Conservation (phyloP, 2,113 vertebrate species). For the Syrmaticus mikado region DNA sequence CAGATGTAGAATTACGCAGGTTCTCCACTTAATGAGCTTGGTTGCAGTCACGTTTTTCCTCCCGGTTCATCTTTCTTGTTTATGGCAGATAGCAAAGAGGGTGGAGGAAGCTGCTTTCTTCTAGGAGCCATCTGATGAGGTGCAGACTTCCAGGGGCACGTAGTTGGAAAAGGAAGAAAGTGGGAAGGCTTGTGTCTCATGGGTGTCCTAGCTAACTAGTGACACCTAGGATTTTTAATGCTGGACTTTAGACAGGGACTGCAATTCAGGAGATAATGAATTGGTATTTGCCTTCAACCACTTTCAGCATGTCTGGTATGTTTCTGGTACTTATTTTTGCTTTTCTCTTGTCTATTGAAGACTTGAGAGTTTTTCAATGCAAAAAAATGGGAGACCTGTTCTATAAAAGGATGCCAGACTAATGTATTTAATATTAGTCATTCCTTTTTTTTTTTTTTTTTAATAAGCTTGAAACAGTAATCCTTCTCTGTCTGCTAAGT, state of each 20-base stretch:
- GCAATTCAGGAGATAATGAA: not conserved
- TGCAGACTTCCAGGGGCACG: not conserved
- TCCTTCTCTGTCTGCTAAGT: slow-evolving; percentile 4
- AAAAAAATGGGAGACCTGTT: not conserved
- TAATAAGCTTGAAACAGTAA: not conserved
- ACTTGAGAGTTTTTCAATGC: not conserved
- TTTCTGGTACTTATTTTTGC: not conserved
- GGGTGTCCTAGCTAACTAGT: not conserved
- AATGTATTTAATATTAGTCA: not conserved
- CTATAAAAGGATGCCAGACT: slow-evolving; percentile 8
- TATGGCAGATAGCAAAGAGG: not conserved
- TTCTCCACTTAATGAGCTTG: not conserved
- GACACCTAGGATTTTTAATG: not conserved
- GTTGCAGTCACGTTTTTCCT: not conserved
- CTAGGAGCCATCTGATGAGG: not conserved
- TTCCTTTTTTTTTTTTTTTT: not conserved
- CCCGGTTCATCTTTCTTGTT: not conserved
- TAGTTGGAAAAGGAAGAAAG: not conserved
- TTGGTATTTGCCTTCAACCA: not conserved
- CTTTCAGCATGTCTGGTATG: not conserved
- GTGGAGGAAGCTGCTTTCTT: not conserved
- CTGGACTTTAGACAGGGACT: not conserved
- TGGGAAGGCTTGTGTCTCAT: not conserved
- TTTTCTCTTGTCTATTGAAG: not conserved
- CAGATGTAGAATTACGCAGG: not conserved